A percentile compares a stretch with the other conserved stretches of the same genome.
These are phyloP conservation scores for Bombus fervidus DNA, from an alignment of 1,140 invertebrate species.

Conservation along the genomic window DNA sequence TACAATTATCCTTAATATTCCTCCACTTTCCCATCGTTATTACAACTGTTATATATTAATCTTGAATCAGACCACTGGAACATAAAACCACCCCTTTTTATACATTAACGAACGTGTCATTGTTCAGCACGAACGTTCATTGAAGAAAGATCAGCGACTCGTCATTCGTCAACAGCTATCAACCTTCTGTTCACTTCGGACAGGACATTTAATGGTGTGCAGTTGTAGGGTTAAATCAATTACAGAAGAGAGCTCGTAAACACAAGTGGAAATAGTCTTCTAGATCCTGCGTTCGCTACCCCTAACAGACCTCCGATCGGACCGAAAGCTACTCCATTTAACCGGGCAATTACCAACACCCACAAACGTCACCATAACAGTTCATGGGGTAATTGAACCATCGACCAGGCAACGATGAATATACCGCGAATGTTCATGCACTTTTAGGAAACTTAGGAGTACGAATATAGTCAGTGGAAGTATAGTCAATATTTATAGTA, in stretches of 20 bases:
- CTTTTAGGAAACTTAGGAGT: too few relatives aligned
- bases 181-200: neutral
- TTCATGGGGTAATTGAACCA: neutral
- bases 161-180: constrained; percentile 3
- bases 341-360: too few relatives aligned
- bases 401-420: neutral
- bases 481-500: too few relatives aligned
- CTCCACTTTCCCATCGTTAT: fast-evolving
- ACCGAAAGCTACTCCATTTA: neutral
- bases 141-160: neutral
- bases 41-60: neutral
- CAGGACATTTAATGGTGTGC: neutral
- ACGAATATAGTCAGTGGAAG: too few relatives aligned
- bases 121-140: neutral
- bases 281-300: neutral
- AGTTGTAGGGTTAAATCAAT: neutral
- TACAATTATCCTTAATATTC: too few relatives aligned
- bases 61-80: neutral
- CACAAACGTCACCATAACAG: neutral
- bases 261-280: neutral
- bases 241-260: neutral
- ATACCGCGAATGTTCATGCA: too few relatives aligned
- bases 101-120: too few relatives aligned
- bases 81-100: neutral
- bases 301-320: neutral